Evolutionary conservation across 1,140 invertebrate genomes (phyloP).

Genomic region (Copidosoma floridanum): DNA sequence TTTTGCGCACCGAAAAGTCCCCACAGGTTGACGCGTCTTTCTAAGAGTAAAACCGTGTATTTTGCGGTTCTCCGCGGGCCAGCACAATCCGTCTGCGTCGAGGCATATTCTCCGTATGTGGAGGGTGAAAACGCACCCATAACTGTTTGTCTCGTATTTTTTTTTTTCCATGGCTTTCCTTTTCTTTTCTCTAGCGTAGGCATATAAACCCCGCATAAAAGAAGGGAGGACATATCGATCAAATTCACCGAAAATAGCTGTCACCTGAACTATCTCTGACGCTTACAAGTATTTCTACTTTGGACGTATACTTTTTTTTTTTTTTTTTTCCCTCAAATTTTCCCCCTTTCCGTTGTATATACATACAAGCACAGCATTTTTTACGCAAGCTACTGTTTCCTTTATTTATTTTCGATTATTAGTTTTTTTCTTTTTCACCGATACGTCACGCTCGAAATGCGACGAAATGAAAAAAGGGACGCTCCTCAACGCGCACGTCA

Average conservation of each 20-base stretch:
- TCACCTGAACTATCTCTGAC: slow-evolving; percentile 38
- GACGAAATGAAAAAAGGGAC: no score
- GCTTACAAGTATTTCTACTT: slow-evolving; percentile 55
- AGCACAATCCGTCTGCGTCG: slow-evolving; percentile 9
- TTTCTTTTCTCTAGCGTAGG: neutral
- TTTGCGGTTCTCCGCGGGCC: slow-evolving; percentile 35
- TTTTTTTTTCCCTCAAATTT: no score
- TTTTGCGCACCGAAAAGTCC: no score
- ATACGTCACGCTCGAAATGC: no score
- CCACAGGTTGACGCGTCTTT: slow-evolving; percentile 27
- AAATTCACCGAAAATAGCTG: slow-evolving; percentile 49
- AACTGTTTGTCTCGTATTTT: slow-evolving; percentile 19
- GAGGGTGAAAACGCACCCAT: neutral
- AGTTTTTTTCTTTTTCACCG: no score
- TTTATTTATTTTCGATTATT: slow-evolving; percentile 15
- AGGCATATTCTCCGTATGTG: neutral
- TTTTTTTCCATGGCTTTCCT: neutral
- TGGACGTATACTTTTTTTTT: neutral
- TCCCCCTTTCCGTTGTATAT: no score
- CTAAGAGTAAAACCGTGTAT: slow-evolving; percentile 55
- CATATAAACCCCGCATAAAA: neutral
- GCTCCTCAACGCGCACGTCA: no score
- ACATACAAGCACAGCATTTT: no score
- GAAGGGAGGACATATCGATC: slow-evolving; percentile 45
- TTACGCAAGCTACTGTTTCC: no score